Conservation (phyloP, 2,113 vertebrate species). For the Macrotis lagotis region DNA sequence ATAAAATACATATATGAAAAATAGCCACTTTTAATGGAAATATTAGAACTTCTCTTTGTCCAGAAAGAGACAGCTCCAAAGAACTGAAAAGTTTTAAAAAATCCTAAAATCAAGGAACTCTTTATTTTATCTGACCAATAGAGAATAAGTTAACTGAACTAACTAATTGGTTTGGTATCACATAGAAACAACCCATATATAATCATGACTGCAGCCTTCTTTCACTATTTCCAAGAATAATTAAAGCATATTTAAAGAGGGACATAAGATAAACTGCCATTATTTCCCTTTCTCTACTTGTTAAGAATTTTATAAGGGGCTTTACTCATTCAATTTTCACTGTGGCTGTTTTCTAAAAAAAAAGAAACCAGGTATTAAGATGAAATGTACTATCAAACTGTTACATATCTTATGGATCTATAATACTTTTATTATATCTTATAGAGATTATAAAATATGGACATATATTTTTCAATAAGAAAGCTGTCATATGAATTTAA, state of each 20-base stretch:
- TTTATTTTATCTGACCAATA: neutral
- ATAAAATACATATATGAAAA: neutral
- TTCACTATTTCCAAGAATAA: neutral
- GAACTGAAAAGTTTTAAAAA: neutral
- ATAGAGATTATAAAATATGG: neutral
- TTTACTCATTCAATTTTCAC: neutral
- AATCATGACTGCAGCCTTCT: neutral
- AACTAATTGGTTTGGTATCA: neutral
- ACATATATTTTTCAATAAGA: conserved; percentile 19
- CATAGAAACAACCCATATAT: neutral
- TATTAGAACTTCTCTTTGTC: neutral
- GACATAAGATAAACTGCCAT: neutral
- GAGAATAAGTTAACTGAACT: neutral
- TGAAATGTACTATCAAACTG: conserved; percentile 12
- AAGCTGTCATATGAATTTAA: neutral
- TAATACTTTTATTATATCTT: conserved; percentile 1
- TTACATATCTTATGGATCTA: conserved; percentile 19
- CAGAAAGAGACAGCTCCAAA: neutral
- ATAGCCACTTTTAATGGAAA: neutral
- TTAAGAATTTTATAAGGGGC: conserved; percentile 1
- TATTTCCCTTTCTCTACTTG: conserved; percentile 26
- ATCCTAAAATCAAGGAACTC: neutral
- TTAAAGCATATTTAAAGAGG: conserved; percentile 3
- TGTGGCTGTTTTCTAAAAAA: neutral
- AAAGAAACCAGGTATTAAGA: neutral